Evolutionary conservation across 2,113 vertebrate species (phyloP), one percentile per base, ranked within the genome.

Genomic region (Amblyopsis rosae): DNA sequence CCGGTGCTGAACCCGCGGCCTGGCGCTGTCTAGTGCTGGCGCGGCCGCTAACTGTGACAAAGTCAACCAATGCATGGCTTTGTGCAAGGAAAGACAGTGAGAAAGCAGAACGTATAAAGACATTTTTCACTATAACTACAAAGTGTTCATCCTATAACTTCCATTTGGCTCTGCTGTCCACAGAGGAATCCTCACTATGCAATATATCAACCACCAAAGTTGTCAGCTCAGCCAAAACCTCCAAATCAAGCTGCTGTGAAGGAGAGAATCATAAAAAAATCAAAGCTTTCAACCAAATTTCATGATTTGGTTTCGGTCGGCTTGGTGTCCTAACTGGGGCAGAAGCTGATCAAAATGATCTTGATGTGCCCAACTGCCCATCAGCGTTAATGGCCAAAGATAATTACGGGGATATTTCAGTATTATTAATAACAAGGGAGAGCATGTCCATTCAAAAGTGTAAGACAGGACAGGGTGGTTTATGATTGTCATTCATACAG

Each of bases 231-330:
- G 83, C 87, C 80, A 82, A 88, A 87, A 84, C 65, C 75, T 82
- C 68, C 69, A 67, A 77, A 74, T 81, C 62, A 65, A 65, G 72
- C 79, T 33, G 26, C 69, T 71, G 65, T 1, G 59, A 67, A 65
- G 62, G 47, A 65, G 59, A 11, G 9, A 73, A 73, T 65, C 62
- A 65, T 74, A 54, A 73, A 67, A 71, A 83, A 82, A 75, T 76
- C 75, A 86, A 67, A 70, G 89, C 85, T 89, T 87, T 89, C 81
- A 87, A 82, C 73, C 81, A 88, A 88, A 91, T 87, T 87, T 82
- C 76, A 78, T 86, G 81, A 81, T 89, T 88, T 75, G 83, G 81
- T 91, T 85, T 82, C 85, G 85, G 84, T 80, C 76, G 87, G 70
- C 86, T 80, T 77, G 75, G 85, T 86, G 82, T 81, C 81, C 81